Percentiles rank a stretch among this genome's conserved stretches.
Conservation (phyloP, 2,888 invertebrate species). For the Ceraclea dissimilis region DNA sequence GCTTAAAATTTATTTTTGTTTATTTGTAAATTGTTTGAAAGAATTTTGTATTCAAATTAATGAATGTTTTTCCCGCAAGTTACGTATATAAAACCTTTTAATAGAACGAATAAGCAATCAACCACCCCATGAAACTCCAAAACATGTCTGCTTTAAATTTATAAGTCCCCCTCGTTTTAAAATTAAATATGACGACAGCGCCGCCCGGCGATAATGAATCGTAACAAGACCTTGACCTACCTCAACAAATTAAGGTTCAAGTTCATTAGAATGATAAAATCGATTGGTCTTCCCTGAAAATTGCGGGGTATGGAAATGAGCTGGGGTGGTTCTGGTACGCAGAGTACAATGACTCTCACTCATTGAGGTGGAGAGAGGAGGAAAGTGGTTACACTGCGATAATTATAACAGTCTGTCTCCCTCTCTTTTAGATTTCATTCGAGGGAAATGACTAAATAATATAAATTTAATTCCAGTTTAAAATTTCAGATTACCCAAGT, state of each 20-base stretch:
- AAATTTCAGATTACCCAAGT: no score
- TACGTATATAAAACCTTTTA: no score
- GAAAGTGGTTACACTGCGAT: conserved; percentile 21
- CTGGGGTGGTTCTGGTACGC: conserved; percentile 5
- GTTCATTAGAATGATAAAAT: conserved; percentile 27
- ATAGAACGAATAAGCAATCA: no score
- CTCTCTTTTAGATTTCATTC: neutral
- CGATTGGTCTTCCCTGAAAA: conserved; percentile 18
- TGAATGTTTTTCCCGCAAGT: no score
- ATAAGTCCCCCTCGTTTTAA: neutral
- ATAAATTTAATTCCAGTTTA: no score
- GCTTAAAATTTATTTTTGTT: no score
- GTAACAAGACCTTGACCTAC: conserved; percentile 22
- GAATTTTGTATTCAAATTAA: no score
- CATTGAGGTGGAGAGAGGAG: conserved; percentile 11
- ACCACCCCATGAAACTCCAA: neutral
- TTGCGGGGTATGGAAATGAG: conserved; percentile 6
- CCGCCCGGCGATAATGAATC: conserved; percentile 18
- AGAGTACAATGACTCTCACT: conserved; percentile 17
- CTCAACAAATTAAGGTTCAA: conserved; percentile 25
- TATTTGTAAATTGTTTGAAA: no score
- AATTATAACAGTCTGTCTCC: conserved; percentile 21
- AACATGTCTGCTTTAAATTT: neutral
- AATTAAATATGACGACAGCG: neutral
- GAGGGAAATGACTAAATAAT: no score